Conservation (phyloP, 2,113 vertebrate genomes). For the Sapayoa aenigma region DNA sequence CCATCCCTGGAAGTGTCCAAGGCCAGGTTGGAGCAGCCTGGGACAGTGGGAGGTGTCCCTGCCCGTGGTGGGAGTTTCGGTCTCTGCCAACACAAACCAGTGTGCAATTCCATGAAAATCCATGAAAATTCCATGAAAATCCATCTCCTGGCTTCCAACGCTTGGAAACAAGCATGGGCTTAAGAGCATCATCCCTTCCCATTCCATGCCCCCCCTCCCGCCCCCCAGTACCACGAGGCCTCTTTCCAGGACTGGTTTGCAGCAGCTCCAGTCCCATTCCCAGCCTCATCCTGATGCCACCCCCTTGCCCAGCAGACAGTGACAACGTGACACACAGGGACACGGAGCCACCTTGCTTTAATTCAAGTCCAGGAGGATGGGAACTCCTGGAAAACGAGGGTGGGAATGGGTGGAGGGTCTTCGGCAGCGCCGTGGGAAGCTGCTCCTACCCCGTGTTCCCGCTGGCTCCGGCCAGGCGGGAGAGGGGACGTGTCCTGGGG, state of each 20-base stretch:
- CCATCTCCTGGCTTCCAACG: not conserved
- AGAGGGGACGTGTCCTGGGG: not conserved
- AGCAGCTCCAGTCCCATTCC: not conserved
- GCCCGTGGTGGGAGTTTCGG: not conserved
- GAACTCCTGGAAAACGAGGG: too few species aligned
- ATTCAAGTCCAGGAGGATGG: not conserved
- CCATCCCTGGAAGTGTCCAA: not conserved
- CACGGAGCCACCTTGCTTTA: not conserved
- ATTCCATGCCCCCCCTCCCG: not conserved
- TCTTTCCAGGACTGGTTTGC: not conserved
- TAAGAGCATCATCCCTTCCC: not conserved
- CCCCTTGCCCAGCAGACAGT: accelerated
- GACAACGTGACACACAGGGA: not conserved
- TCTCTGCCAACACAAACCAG: not conserved
- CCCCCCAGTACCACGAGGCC: not conserved
- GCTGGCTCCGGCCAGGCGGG: accelerated
- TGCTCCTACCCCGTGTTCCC: not conserved
- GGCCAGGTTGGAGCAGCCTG: not conserved
- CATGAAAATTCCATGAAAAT: not conserved
- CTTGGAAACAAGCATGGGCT: not conserved
- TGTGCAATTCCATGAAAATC: not conserved
- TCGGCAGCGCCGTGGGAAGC: not conserved
- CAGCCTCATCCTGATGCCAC: not conserved
- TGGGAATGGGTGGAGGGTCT: not conserved
- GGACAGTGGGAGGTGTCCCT: not conserved